A percentile compares a stretch with the other conserved stretches of the same genome.
Evolutionary conservation across 2,888 invertebrate species (phyloP).

Genomic region (Papilio demoleus): DNA sequence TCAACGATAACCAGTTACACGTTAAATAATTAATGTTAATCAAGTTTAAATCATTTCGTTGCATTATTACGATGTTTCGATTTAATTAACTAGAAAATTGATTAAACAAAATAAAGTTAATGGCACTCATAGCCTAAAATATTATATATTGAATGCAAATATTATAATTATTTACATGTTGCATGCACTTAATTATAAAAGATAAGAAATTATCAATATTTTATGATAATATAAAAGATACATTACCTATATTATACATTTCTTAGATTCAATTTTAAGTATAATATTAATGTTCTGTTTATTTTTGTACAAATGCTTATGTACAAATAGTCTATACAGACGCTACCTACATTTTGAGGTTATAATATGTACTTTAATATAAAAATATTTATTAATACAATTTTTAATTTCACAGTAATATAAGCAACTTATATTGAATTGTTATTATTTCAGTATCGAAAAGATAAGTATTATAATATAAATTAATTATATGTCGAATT

Average conservation of each 20-base stretch:
- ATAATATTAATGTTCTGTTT: constrained; percentile 13
- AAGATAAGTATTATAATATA: neutral
- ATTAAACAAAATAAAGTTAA: constrained; percentile 67
- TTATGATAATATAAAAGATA: constrained; percentile 34
- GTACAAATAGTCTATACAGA: constrained; percentile 44
- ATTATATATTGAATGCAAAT: constrained; percentile 50
- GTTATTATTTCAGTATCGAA: neutral
- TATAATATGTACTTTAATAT: constrained; percentile 47
- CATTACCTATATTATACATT: constrained; percentile 39
- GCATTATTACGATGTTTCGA: constrained; percentile 30
- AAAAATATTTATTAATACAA: constrained; percentile 6
- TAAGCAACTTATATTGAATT: neutral
- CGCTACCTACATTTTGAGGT: constrained; percentile 46
- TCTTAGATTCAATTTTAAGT: constrained; percentile 18
- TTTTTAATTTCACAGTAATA: neutral
- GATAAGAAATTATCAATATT: neutral
- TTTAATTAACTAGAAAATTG: constrained; percentile 41
- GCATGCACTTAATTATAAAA: constrained; percentile 28
- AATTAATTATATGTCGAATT: neutral
- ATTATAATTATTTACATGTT: constrained; percentile 39
- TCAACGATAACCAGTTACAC: constrained; percentile 42
- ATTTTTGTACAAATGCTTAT: constrained; percentile 48
- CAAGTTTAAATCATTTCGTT: constrained; percentile 32
- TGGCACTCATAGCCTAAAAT: constrained; percentile 81
- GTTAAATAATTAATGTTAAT: constrained; percentile 38